Evolutionary conservation across 1,140 invertebrate genomes (phyloP), one percentile per base, ranked within the genome.

Genomic region (Tetramorium simillimum): DNA sequence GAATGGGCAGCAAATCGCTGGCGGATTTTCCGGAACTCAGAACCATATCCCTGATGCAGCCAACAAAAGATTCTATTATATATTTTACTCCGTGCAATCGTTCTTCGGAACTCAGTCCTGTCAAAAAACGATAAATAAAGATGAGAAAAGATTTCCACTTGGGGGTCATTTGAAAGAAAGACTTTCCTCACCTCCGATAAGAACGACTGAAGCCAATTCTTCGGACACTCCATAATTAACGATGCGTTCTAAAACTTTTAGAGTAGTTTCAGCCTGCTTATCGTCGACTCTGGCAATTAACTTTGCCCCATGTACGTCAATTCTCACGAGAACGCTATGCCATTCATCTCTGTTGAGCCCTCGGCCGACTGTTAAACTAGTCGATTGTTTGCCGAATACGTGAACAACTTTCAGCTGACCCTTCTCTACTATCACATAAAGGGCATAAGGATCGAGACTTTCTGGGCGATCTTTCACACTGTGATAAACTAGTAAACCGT

Each of bases 51-150:
- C 97, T 97, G 82, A 99, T 98, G 93, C 98, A 99, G 3, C 98
- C 98, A 60, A 99, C 97, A 94, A 99, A 99, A 14, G 98, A 98
- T 95, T 98, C 98, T 87, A 98, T 98, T 53, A 98, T 98, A 91
- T 98, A 98, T 94, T 98, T 98, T 0, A 98, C 98, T 76, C 98
- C 97, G 92, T 98, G 97, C 21, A 98, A 95, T 93, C 97, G 97
- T 93, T 98, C 97, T 93, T 98, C 97, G 1, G 97, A 98, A 92
- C 98, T 98, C 84, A 98, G 95, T 89, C 98, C 98, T 98, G 88
- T 21, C 18, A 53, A 80, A 33, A 62, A n/a, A n/a, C n/a, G n/a
- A n/a, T n/a, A n/a, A n/a, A 70, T 81, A 28, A 82, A 43, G 7
- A 72, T 40, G 10, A 1, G n/a, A 10, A n/a, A 21, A 46, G 16